Evolutionary conservation across 2,113 vertebrate genomes (phyloP).

Genomic region (Corythornis madagascariensis): DNA sequence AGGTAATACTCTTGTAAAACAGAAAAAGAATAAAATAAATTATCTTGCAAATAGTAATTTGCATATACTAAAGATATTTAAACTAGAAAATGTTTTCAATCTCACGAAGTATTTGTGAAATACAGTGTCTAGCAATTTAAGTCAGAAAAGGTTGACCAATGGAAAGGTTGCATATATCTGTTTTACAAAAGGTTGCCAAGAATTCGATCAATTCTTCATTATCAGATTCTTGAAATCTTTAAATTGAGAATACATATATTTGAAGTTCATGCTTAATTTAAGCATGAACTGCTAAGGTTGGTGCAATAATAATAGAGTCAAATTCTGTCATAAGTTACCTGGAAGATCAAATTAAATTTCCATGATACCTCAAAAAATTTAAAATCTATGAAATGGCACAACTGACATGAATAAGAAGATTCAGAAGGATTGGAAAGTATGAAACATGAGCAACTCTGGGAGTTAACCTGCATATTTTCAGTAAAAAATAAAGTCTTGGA

Average conservation of each 20-base stretch:
- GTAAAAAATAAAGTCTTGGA: background rate
- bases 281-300: background rate
- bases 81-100: background rate
- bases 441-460: background rate
- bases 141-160: background rate
- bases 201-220: background rate
- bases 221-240: background rate
- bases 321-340: background rate
- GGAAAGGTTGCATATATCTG: background rate
- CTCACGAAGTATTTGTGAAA: background rate
- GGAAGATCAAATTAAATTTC: background rate
- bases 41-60: background rate
- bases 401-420: background rate
- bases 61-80: background rate
- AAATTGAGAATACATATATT: background rate
- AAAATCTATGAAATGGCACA: background rate
- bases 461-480: background rate
- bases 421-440: background rate
- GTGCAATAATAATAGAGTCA: background rate
- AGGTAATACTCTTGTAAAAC: background rate
- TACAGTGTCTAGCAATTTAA: background rate
- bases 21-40: background rate
- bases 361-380: background rate
- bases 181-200: background rate
- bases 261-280: background rate